phyloP scores from a whole-genome alignment of 1,140 invertebrate genomes.

The Zophobas atratus region DNA sequence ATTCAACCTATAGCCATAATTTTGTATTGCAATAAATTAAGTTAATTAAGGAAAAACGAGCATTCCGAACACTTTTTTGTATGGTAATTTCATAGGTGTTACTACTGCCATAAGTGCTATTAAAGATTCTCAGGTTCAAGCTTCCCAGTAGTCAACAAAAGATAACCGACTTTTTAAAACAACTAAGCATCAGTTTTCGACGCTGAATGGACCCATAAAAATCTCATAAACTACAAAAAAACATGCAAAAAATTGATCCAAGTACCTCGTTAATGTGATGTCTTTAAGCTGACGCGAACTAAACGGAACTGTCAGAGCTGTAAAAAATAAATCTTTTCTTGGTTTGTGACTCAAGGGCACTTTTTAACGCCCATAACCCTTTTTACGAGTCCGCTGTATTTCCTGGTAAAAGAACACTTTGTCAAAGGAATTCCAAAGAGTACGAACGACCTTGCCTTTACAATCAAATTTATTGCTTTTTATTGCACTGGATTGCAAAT shows the following conservation, averaged over 20 bases:
- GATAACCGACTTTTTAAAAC: neutral
- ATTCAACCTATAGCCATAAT: neutral
- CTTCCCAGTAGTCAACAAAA: too few relatives aligned
- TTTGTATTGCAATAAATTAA: constrained; percentile 14
- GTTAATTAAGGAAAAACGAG: constrained; percentile 23
- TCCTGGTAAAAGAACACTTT: neutral
- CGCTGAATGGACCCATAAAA: constrained; percentile 1
- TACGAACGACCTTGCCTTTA: constrained; percentile 24
- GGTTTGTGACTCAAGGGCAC: constrained; percentile 37
- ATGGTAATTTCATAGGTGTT: neutral
- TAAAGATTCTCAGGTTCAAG: neutral
- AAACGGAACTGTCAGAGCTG: neutral
- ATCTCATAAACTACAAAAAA: neutral
- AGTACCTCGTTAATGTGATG: neutral
- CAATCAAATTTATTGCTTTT: neutral
- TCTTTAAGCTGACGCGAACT: neutral
- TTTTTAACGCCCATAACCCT: constrained; percentile 45
- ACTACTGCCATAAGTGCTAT: neutral
- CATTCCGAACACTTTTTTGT: constrained; percentile 5
- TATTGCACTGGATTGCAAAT: neutral
- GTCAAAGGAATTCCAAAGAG: constrained; percentile 20
- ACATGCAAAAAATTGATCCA: neutral
- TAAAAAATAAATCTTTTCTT: constrained; percentile 40
- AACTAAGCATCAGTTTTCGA: neutral
- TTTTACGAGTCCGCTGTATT: constrained; percentile 46